Conservation (phyloP, 2,797 vertebrate genomes). For the Remorina albescens region DNA sequence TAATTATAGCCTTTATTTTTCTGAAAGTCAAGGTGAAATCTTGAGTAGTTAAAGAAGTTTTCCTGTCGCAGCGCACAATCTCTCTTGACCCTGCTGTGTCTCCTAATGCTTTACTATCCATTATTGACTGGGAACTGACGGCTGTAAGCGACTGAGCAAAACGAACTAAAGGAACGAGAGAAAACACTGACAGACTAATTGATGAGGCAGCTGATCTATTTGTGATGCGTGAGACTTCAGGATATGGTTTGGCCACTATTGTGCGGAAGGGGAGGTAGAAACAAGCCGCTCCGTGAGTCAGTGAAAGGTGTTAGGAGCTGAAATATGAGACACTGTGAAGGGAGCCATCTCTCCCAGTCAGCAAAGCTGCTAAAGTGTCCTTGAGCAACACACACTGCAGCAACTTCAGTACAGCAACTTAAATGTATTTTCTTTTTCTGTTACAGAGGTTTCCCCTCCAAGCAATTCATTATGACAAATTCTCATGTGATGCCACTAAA, state of each 20-base stretch:
- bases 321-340: conserved; percentile 18
- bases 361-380: conserved; percentile 14
- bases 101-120: conserved; percentile 3
- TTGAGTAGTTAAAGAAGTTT: conserved; percentile 10
- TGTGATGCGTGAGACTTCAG: conserved; percentile 38
- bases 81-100: neutral
- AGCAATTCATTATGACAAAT: conserved; percentile 38
- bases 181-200: conserved; percentile 40
- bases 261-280: conserved; percentile 5
- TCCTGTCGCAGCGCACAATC: neutral
- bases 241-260: neutral
- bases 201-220: conserved; percentile 50
- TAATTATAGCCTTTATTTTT: neutral
- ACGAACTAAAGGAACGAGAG: conserved; percentile 29
- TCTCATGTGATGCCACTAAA: conserved; percentile 26
- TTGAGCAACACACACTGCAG: conserved; percentile 21
- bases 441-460: conserved; percentile 14
- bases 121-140: conserved; percentile 32
- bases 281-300: conserved; percentile 18
- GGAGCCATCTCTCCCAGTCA: conserved; percentile 22
- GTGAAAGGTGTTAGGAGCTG: conserved; percentile 17
- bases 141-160: conserved; percentile 38
- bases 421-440: neutral
- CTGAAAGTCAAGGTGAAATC: conserved; percentile 11
- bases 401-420: conserved; percentile 11